phyloP scores from a whole-genome alignment of 2,888 invertebrate genomes.

The Machimus atricapillus region DNA sequence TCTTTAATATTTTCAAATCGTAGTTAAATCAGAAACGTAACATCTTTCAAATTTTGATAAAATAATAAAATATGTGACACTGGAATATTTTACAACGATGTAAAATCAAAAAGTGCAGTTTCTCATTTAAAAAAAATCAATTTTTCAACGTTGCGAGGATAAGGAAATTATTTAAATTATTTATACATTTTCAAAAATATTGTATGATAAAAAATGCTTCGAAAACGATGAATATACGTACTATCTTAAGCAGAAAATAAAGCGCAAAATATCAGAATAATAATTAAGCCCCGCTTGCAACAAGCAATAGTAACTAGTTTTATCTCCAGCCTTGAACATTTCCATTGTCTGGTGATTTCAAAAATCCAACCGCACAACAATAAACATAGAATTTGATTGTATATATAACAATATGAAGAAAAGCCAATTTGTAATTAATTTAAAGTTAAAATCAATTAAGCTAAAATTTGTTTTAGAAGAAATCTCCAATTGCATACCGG shows the following conservation, averaged over 20 bases:
- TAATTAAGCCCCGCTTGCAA: constrained; percentile 38
- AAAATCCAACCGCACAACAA: constrained; percentile 18
- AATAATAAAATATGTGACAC: background rate
- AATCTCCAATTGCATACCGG: constrained; percentile 46
- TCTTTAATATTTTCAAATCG: background rate
- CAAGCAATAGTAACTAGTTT: constrained; percentile 32
- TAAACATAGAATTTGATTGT: constrained; percentile 25
- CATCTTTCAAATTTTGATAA: background rate
- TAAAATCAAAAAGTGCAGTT: background rate
- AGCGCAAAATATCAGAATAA: background rate
- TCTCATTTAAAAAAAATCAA: background rate
- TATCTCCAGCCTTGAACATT: background rate
- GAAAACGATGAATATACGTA: background rate
- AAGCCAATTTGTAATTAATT: constrained; percentile 27
- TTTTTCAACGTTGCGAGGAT: background rate
- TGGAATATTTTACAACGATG: background rate
- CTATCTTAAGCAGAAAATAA: background rate
- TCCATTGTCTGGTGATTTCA: constrained; percentile 9
- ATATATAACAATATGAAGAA: constrained; percentile 15
- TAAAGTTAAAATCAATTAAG: constrained; percentile 7
- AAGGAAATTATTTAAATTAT: background rate
- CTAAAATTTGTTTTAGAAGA: constrained; percentile 23
- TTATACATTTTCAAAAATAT: background rate
- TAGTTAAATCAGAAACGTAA: background rate
- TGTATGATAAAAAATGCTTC: background rate